Conservation (phyloP, 2,888 invertebrate species). For the Cepaea hortensis region DNA sequence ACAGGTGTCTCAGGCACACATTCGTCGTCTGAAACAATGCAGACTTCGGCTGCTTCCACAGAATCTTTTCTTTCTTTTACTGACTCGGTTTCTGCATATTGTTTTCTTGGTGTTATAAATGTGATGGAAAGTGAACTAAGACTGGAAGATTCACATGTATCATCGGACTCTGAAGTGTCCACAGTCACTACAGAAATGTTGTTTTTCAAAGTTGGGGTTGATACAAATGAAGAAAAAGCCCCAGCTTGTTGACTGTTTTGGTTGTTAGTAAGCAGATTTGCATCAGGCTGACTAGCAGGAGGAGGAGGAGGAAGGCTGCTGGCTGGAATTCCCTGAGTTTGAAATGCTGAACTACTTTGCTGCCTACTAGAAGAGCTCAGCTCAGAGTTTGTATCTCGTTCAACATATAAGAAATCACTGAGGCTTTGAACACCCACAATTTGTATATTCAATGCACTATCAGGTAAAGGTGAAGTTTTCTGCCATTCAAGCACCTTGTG, state of each 20-base stretch:
- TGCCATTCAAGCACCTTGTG: constrained; percentile 38
- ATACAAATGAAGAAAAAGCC: neutral
- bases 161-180: constrained; percentile 21
- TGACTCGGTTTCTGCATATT: neutral
- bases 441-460: constrained; percentile 2
- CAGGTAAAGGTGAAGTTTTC: neutral
- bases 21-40: constrained; percentile 23
- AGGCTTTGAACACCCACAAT: constrained; percentile 40
- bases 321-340: neutral
- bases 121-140: neutral
- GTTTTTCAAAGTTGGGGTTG: neutral
- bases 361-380: constrained; percentile 8
- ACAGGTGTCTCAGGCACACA: neutral
- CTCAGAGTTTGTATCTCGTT: neutral
- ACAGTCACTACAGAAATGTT: neutral
- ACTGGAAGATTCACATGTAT: constrained; percentile 1
- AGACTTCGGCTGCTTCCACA: neutral
- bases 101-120: neutral
- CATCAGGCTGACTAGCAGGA: neutral
- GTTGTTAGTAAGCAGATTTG: neutral
- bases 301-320: neutral
- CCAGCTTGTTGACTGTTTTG: neutral
- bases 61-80: neutral
- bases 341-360: neutral
- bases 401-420: constrained; percentile 16